Base-by-base conservation (phyloP, 1,140 invertebrate genomes). In the Bombus confusus region DNA sequence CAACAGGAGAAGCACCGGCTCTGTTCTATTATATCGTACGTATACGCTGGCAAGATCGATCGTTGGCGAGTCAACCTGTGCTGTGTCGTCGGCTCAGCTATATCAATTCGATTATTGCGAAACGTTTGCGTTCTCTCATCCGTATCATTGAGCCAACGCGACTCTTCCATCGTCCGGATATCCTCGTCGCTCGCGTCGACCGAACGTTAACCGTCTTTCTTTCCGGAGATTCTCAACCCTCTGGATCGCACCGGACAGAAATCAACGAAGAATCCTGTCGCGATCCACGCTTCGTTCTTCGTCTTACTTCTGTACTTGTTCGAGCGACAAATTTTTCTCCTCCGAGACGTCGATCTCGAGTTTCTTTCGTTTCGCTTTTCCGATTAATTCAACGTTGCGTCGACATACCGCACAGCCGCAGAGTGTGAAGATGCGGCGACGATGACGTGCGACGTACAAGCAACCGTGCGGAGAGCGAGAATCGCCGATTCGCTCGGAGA, bases 211-310 rank as follows among this genome's bases (percentile, higher is more conserved):
- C 47, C 5, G 25, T 41, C 31, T 74, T 75, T 57, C 34, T 34
- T 66, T 34, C 57, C 62, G 41, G 69, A 31, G 80, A 80, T 75
- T 72, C 59, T 76, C 84, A 83, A 37, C 39, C 71, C 47, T 28
- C 9, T 75, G 37, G 52, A n/a, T 22, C 28, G 71, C 18, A 22
- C 18, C 47, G 47, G 18, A 52, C 18, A 52, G 47, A 52, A 52
- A 52, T 15, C 13, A 13, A 43, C 43, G 43, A 43, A 52, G 8
- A 52, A 22, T 52, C 47, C 47, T 22, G 18, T n/a, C 22, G 12
- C 68, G 22, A 37, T 39, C 37, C 22, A 39, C 22, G 22, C 37
- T 25, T 69, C 10, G 10, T 68, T 9, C 8, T 37, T 37, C 31
- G 2, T 9, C 9, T 68, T 18, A 34, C 22, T 68, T 9, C 2